Conservation (phyloP, 2,888 invertebrate genomes). For the Terebella lapidaria region DNA sequence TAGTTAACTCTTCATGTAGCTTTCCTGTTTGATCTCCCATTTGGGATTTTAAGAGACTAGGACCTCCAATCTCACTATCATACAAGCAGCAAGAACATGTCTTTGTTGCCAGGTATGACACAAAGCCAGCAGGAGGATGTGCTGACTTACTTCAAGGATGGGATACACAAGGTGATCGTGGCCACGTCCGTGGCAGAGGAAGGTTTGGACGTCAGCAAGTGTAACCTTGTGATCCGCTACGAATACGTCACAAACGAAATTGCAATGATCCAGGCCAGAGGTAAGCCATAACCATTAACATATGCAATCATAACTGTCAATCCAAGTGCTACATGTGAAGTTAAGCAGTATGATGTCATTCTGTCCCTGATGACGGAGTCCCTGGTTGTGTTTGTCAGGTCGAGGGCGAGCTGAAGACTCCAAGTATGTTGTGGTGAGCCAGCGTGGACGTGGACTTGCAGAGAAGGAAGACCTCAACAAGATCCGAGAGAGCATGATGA, state of each 20-base stretch:
- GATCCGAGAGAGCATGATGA: slow-evolving; percentile 42
- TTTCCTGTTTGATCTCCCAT: too few species aligned
- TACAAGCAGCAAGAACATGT: too few species aligned
- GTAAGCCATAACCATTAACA: slow-evolving; percentile 27
- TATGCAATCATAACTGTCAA: too few species aligned
- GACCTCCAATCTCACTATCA: too few species aligned
- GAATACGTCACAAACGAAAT: slow-evolving; percentile 49
- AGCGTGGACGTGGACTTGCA: slow-evolving; percentile 7
- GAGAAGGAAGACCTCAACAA: slow-evolving; percentile 35
- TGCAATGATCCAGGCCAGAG: slow-evolving; percentile 46
- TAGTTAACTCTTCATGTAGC: too few species aligned
- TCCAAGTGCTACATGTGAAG: too few species aligned
- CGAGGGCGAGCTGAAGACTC: slow-evolving; percentile 41
- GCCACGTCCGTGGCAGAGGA: slow-evolving; percentile 51
- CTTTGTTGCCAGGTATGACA: slow-evolving; percentile 47
- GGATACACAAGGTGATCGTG: slow-evolving; percentile 40
- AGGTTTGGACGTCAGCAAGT: slow-evolving; percentile 44
- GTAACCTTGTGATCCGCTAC: slow-evolving; percentile 47
- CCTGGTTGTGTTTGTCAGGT: slow-evolving; percentile 26
- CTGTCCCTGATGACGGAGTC: not conserved
- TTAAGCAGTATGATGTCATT: not conserved
- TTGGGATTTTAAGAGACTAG: too few species aligned
- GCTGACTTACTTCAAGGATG: slow-evolving; percentile 36
- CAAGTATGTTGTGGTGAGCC: slow-evolving; percentile 30
- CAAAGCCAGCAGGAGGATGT: slow-evolving; percentile 38